Evolutionary conservation across 2,797 vertebrate species (phyloP).

Genomic region (Muraenolepis orangiensis): DNA sequence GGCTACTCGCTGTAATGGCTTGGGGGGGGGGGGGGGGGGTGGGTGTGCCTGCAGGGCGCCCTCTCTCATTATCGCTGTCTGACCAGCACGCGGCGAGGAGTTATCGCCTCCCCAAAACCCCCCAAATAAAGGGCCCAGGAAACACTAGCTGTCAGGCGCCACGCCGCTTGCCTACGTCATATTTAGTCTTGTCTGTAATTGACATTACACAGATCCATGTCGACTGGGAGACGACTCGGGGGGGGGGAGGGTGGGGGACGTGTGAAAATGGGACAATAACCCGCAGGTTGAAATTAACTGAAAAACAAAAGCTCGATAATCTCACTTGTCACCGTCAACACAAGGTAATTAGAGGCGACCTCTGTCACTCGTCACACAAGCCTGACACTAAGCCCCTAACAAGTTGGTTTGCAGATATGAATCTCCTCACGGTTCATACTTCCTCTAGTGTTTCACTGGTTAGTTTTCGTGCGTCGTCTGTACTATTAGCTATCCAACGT

Average conservation of each 20-base stretch:
- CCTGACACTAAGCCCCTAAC: neutral
- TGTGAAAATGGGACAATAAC: constrained; percentile 31
- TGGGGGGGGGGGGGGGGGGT: no score
- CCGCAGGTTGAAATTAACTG: constrained; percentile 7
- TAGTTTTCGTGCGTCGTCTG: neutral
- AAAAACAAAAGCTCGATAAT: constrained; percentile 16
- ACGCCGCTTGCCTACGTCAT: constrained; percentile 27
- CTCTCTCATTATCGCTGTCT: constrained; percentile 38
- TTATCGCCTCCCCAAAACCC: constrained; percentile 21
- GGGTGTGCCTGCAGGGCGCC: constrained; percentile 27
- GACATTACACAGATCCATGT: constrained; percentile 26
- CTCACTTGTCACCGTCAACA: constrained; percentile 9
- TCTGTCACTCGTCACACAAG: constrained; percentile 1
- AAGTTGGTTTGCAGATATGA: neutral
- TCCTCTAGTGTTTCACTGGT: neutral
- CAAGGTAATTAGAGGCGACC: constrained; percentile 9
- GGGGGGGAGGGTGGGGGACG: constrained; percentile 4
- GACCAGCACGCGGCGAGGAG: constrained; percentile 37
- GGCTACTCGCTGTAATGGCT: neutral
- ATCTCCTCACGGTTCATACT: neutral
- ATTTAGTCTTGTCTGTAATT: constrained; percentile 42
- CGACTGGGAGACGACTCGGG: constrained; percentile 7
- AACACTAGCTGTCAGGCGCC: constrained; percentile 48
- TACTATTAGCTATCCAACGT: neutral
- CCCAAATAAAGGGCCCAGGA: constrained; percentile 25